Evolutionary conservation across 2,888 invertebrate species (phyloP), one percentile per base, ranked within the genome.

Genomic region (Aethes cnicana): DNA sequence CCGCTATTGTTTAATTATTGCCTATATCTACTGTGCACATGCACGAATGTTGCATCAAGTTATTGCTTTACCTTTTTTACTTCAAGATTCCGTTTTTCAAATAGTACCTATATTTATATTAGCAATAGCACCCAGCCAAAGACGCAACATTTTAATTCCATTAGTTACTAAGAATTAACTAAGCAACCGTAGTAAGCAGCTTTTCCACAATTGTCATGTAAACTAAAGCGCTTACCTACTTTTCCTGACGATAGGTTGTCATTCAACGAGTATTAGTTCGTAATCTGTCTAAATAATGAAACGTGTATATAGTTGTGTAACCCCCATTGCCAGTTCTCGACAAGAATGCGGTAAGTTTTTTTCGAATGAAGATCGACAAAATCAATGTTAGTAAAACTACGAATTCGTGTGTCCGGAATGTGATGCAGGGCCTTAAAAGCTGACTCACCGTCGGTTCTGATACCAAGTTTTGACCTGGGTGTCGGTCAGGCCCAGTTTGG

Each of bases 401-500:
- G 17, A 7, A 3, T 14, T 23, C 8, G 6, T 21, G 39, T 32
- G n/a, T 25, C 7, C 3, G 7, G 18, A 7, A 3, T 33, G 7
- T 4, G 11, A 16, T 18, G 18, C 6, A 47, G 23, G 30, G 4
- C 33, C 32, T 32, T 42, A 33, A 12, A 49, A 37, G 43, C 3
- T 6, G 26, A 80, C 93, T 91, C 81, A 97, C 98, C 98, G 94
- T 91, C 99, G 92, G 81, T 99, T 99, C 86, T 99, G 98, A 87
- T 99, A 99, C 99, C 99, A 99, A 69, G 99, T 99, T 89, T 99
- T 99, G 78, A 99, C 99, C 92, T 99, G 99, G 43, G 99, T 99
- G 86, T 99, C 99, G 32, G 97, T 98, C 53, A 99, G 92, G 69
- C 97, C 96, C 67, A 99, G 91, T 88, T 97, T 97, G 53, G 97